phyloP scores from a whole-genome alignment of 2,113 vertebrate genomes.

The Atrichornis clamosus region DNA sequence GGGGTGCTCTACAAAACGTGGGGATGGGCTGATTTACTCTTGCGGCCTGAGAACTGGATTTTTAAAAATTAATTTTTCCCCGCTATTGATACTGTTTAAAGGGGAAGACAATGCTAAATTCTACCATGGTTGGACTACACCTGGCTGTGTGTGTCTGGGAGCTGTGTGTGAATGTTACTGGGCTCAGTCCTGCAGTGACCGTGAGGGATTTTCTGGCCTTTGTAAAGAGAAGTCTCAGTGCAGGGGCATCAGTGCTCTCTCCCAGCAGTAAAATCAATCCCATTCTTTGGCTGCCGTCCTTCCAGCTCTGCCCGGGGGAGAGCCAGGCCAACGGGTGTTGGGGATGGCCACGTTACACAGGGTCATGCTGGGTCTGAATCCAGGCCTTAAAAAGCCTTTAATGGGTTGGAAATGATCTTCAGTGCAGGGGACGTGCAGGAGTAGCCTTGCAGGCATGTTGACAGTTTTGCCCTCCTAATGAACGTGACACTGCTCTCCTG shows the following conservation, averaged over 20 bases:
- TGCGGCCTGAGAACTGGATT: not conserved
- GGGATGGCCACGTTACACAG: not conserved
- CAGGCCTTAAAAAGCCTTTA: not conserved
- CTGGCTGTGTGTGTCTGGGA: not conserved
- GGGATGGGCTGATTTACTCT: not conserved
- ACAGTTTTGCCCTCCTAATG: not conserved
- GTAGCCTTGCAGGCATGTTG: not conserved
- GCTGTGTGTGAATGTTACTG: accelerated
- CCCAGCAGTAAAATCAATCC: not conserved
- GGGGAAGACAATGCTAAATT: not conserved
- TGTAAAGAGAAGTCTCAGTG: not conserved
- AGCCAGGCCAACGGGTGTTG: not conserved
- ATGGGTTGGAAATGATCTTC: slow-evolving; percentile 34
- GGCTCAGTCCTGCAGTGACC: not conserved
- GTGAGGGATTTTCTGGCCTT: not conserved
- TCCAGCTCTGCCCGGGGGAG: not conserved
- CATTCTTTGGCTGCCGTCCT: not conserved
- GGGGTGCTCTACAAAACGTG: accelerated
- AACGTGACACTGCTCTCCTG: not conserved
- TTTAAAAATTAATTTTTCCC: not conserved
- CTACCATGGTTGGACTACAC: not conserved
- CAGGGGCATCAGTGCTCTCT: not conserved
- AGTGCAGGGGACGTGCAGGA: not conserved
- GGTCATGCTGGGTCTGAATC: not conserved
- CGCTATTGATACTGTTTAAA: not conserved